Conservation (phyloP, 2,113 vertebrate species). For the Poecilia latipinna region DNA sequence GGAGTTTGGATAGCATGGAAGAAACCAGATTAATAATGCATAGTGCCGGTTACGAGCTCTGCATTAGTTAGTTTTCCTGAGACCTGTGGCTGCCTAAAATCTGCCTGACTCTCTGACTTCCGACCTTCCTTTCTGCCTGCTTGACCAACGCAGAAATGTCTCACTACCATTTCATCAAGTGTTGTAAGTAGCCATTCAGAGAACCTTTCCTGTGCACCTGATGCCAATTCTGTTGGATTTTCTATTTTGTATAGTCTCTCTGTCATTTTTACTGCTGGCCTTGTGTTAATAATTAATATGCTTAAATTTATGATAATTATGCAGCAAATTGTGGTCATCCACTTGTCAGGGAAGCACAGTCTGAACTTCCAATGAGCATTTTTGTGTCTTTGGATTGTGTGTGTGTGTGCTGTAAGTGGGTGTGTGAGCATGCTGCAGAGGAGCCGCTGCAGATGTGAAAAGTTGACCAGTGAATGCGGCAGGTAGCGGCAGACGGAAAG, state of each 20-base stretch:
- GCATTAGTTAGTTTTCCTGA: constrained; percentile 81
- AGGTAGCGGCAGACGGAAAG: constrained; percentile 53
- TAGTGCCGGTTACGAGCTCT: constrained; percentile 74
- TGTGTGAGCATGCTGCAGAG: constrained; percentile 71
- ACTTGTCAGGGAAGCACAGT: constrained; percentile 20
- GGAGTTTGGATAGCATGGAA: constrained; percentile 81
- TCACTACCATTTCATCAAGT: constrained; percentile 96
- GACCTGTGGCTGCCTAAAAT: constrained; percentile 72
- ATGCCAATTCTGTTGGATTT: constrained; percentile 5
- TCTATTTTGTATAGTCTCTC: constrained; percentile 22
- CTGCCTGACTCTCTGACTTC: constrained; percentile 63
- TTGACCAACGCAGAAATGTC: constrained; percentile 84
- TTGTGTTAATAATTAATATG: constrained; percentile 24
- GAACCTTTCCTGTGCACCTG: not conserved
- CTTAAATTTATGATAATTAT: not conserved
- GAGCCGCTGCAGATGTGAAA: constrained; percentile 69
- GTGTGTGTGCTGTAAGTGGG: constrained; percentile 44
- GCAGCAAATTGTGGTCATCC: constrained; percentile 20
- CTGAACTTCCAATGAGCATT: constrained; percentile 53
- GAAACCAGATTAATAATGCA: constrained; percentile 85
- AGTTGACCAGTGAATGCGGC: constrained; percentile 76
- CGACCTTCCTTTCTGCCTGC: constrained; percentile 27
- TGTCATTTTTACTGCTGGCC: constrained; percentile 10
- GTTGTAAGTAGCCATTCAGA: constrained; percentile 88
- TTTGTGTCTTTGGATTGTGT: constrained; percentile 13